Base-by-base conservation (phyloP, 2,113 vertebrate genomes). In the Turdus rufiventris region DNA sequence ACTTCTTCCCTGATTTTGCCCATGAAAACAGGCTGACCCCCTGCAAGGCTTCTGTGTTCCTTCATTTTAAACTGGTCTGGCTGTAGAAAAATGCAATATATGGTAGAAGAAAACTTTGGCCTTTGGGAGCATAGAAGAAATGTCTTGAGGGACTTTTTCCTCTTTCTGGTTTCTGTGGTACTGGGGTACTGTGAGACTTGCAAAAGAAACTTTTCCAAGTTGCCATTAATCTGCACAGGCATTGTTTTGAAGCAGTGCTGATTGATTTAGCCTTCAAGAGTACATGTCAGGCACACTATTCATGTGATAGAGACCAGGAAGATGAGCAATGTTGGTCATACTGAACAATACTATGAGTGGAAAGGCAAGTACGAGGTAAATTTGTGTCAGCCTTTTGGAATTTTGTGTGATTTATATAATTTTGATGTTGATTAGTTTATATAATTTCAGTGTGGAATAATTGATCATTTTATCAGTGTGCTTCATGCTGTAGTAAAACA, bases 351-450 rank as follows among this genome's bases (percentile, higher is more conserved):
- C 23, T 80, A 18, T 89, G 88, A 89, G 56, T 83, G 23, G 85
- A 94, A 92, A 66, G 84, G 63, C 68, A 47, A 90, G 21, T 73
- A 60, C 50, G 67, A 94, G 73, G 75, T 91, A 96, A 93, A 84
- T 91, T 84, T 3, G 5, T 88, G 61, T 90, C 72, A 91, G 47
- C 36, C 76, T 91, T 93, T 53, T 77, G 88, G 95, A 95, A 93
- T 95, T 93, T 88, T 90, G 8, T 70, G 34, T 82, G 71, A 85
- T 82, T 85, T 88, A 60, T 73, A 40, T 70, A 0, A 0, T 94
- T 82, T 81, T 57, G 48, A 0, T 68, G 61, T 84, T 91, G 86
- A 87, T 36, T 71, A 77, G 84, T 89, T 91, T 76, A 68, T 78
- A 38, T 73, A 0, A 0, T 93, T 85, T 90, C 58, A 36, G 0